Evolutionary conservation across 2,113 vertebrate species (phyloP).

Genomic region (Excalfactoria chinensis): DNA sequence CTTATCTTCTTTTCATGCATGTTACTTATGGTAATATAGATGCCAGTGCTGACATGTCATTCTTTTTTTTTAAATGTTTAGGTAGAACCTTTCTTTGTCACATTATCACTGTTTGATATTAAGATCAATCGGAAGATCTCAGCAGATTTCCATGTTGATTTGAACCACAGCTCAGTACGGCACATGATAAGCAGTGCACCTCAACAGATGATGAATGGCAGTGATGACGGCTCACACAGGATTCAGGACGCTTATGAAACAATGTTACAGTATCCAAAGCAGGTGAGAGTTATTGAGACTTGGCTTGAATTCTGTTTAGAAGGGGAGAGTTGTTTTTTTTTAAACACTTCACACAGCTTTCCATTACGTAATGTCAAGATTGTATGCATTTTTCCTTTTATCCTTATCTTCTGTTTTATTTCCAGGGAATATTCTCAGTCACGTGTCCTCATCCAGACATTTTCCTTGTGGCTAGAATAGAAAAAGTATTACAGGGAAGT

Average conservation of each 20-base stretch:
- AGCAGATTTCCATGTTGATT: slow-evolving; percentile 95
- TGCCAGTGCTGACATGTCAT: neutral
- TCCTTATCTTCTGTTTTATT: neutral
- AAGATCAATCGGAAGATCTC: slow-evolving; percentile 94
- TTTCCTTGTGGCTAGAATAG: slow-evolving; percentile 96
- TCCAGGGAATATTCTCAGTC: slow-evolving; percentile 95
- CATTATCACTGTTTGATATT: slow-evolving; percentile 93
- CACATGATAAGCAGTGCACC: slow-evolving; percentile 83
- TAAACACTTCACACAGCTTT: fast-evolving
- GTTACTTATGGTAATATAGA: neutral
- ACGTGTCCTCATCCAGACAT: slow-evolving; percentile 96
- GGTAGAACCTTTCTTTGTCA: slow-evolving; percentile 98
- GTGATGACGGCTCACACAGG: slow-evolving; percentile 80
- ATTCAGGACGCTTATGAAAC: slow-evolving; percentile 82
- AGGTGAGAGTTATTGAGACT: slow-evolving; percentile 77
- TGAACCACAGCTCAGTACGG: slow-evolving; percentile 92
- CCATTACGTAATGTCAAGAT: neutral
- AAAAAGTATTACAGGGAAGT: slow-evolving; percentile 97
- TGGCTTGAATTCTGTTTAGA: neutral
- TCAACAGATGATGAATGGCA: slow-evolving; percentile 84
- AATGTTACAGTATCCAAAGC: slow-evolving; percentile 90
- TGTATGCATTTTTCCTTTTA: neutral
- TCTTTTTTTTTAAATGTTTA: slow-evolving; percentile 53
- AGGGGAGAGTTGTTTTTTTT: neutral
- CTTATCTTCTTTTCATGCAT: neutral